These are phyloP conservation scores for Eudasyphora cyanicolor DNA, from an alignment of 2,888 invertebrate genomes.

Conservation along the genomic window DNA sequence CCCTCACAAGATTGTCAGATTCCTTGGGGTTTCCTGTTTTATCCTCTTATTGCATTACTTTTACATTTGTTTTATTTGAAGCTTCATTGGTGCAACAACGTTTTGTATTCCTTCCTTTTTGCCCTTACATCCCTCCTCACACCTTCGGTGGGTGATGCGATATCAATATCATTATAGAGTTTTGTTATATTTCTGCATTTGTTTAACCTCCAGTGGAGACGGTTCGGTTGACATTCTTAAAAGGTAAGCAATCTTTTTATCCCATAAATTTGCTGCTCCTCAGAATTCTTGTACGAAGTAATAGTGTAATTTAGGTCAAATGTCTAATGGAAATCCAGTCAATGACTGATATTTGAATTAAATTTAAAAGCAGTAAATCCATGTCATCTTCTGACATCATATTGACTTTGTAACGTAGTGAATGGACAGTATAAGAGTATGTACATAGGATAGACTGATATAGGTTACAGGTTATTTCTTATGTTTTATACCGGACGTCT, in stretches of 20 bases:
- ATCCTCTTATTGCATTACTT: constrained; percentile 10
- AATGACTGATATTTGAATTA: background rate
- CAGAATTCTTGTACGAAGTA: background rate
- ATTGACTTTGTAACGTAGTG: too few species aligned
- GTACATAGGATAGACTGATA: too few species aligned
- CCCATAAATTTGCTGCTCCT: background rate
- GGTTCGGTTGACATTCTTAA: background rate
- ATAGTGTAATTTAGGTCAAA: constrained; percentile 4
- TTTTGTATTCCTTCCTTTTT: too few species aligned
- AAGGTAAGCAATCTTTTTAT: constrained; percentile 32
- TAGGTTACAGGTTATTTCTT: too few species aligned
- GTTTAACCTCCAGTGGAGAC: constrained; percentile 12
- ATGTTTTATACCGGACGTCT: too few species aligned
- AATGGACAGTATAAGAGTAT: too few species aligned
- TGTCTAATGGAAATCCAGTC: constrained; percentile 4
- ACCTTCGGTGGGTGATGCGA: background rate
- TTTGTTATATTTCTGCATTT: background rate
- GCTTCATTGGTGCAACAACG: background rate
- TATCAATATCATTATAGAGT: background rate
- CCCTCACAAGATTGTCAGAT: background rate
- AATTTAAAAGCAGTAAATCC: background rate
- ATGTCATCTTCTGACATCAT: too few species aligned
- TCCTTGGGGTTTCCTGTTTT: background rate
- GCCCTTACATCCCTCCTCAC: background rate
- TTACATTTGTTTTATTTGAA: background rate